Base-by-base conservation (phyloP, 2,888 invertebrate species). In the Calameuta idolon region DNA sequence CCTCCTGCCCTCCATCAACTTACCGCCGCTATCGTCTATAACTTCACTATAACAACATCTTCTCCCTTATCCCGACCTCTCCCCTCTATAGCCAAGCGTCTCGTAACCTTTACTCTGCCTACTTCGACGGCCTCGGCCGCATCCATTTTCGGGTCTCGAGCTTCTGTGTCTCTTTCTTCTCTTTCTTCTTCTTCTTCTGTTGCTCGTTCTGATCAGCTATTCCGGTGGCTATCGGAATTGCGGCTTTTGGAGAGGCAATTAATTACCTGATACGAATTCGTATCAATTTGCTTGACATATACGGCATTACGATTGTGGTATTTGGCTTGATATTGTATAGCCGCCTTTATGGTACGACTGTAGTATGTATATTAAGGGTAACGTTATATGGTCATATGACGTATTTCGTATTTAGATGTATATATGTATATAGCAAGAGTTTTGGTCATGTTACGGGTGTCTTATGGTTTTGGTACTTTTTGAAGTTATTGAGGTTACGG, bases 1-100 rank as follows among this genome's bases (percentile, higher is more conserved):
- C 35, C 75, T 73, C 69, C 73, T 69, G 37, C 73, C 77, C 78
- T 76, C 76, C 55, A 74, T 74, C 79, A 73, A 35, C 37, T 74
- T 71, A 71, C 71, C 71, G 71, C 71, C 71, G 71, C 71, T 71
- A 71, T 71, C 71, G 31, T 71, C 71, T 34, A 71, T 71, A 71
- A 34, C 71, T 71, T 34, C 71, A 34, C 71, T 34, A 23, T 71
- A 71, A 71, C 71, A 71, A 71, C 71, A 71, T 71, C 71, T 71
- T 34, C 71, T 71, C 31, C 71, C 71, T 71, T 34, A 71, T 71
- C 31, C 71, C 31, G 31, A 31, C 33, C 34, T 34, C 34, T 55
- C 74, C 37, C 37, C 69, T 55, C 40, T 23, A 55, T 55, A 55
- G 9, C 55, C 55, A 23, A 55, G 55, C 55, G 55, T 55, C 55